phyloP scores from a whole-genome alignment of 2,797 vertebrate genomes.

The Pseudomugil gertrudae region DNA sequence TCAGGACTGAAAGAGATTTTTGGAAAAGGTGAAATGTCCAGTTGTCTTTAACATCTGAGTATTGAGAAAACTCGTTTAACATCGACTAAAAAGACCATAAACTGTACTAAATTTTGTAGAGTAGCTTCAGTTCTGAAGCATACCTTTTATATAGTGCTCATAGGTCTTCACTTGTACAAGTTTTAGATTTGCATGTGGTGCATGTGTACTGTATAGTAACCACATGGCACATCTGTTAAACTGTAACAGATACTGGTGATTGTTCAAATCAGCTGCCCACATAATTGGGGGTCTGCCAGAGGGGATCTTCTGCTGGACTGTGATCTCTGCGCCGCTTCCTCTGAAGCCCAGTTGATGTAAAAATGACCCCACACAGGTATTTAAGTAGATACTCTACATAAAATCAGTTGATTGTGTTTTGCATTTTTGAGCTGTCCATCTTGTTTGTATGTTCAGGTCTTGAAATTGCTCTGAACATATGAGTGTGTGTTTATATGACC shows the following conservation, averaged over 20 bases:
- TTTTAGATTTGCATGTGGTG: constrained; percentile 13
- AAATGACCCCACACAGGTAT: constrained; percentile 20
- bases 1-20: no score
- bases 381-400: constrained; percentile 19
- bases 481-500: constrained; percentile 23
- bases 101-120: no score
- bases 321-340: constrained; percentile 46
- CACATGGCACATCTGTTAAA: constrained; percentile 60
- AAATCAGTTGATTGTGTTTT: background rate
- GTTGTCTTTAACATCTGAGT: no score
- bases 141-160: constrained; percentile 6
- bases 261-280: constrained; percentile 59
- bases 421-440: constrained; percentile 5
- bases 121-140: no score
- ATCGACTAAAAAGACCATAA: no score
- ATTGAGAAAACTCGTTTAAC: no score
- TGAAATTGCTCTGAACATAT: background rate
- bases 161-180: background rate
- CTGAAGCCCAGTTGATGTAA: constrained; percentile 15
- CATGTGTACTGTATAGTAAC: constrained; percentile 22
- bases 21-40: no score
- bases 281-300: constrained; percentile 34
- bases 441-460: background rate
- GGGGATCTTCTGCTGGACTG: constrained; percentile 41
- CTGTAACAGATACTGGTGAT: constrained; percentile 56